phyloP scores from a whole-genome alignment of 2,797 vertebrate genomes.

The Fratercula arctica region DNA sequence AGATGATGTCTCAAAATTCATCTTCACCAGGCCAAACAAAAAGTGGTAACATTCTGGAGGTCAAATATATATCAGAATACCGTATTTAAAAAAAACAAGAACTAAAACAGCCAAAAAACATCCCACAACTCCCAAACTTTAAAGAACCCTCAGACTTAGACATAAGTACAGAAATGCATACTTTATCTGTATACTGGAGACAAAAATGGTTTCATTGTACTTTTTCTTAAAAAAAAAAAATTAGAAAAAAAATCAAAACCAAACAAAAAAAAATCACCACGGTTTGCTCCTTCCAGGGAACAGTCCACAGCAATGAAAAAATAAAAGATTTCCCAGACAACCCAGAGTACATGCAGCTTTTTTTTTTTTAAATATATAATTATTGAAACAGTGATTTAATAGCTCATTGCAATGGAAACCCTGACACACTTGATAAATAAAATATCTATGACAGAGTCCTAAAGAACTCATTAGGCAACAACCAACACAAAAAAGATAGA shows the following conservation, averaged over 20 bases:
- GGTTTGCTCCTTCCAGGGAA: not conserved
- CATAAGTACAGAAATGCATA: not conserved
- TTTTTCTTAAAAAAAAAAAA: not conserved
- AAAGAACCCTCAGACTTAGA: not conserved
- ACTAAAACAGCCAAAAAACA: not conserved
- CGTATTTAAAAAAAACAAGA: not conserved
- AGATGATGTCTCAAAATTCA: not conserved
- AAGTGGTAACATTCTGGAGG: not conserved
- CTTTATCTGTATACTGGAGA: not conserved
- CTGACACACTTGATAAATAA: not conserved
- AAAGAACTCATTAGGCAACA: not conserved
- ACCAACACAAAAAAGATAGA: not conserved
- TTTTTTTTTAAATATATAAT: not conserved
- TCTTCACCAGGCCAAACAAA: not conserved
- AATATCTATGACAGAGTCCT: not conserved
- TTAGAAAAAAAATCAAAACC: rapidly evolving
- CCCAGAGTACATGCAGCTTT: not conserved
- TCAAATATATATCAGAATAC: not conserved
- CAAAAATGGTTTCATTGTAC: not conserved
- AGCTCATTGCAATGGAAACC: not conserved
- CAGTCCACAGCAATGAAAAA: not conserved
- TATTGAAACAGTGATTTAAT: not conserved
- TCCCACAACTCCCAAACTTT: not conserved
- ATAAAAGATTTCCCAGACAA: not conserved
- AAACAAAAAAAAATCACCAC: not conserved